Evolutionary conservation across 1,140 invertebrate species (phyloP).

Genomic region (Neodiprion virginianus): DNA sequence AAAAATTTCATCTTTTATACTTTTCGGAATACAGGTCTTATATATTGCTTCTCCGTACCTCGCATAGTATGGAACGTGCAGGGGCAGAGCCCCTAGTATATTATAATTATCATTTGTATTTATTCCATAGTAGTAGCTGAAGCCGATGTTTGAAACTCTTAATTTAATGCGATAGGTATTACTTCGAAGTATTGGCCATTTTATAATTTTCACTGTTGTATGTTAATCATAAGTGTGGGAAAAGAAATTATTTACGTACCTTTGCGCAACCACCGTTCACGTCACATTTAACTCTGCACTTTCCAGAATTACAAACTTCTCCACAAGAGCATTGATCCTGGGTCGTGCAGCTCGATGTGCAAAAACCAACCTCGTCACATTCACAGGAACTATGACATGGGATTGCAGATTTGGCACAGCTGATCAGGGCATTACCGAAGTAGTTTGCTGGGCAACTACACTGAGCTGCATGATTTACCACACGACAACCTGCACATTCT

Average conservation of each 20-base stretch:
- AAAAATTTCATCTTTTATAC: no score
- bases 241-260: slow-evolving; percentile 36
- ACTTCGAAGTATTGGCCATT: slow-evolving; percentile 10
- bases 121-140: no score
- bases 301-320: slow-evolving; percentile 69
- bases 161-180: not conserved
- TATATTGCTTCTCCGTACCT: no score
- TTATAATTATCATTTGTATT: no score
- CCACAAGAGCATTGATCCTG: slow-evolving; percentile 79
- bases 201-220: not conserved
- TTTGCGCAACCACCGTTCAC: slow-evolving; percentile 56
- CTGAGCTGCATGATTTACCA: slow-evolving; percentile 82
- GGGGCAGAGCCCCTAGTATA: no score
- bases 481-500: slow-evolving; percentile 81
- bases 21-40: no score
- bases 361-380: slow-evolving; percentile 82
- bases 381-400: slow-evolving; percentile 73
- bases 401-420: slow-evolving; percentile 71
- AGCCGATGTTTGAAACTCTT: no score
- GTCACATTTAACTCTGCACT: slow-evolving; percentile 71
- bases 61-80: no score
- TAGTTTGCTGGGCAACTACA: slow-evolving; percentile 84
- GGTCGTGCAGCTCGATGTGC: slow-evolving; percentile 70
- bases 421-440: slow-evolving; percentile 80
- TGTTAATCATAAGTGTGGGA: not conserved